Conservation (phyloP, 1,140 invertebrate species). For the Dreissena rostriformis region DNA sequence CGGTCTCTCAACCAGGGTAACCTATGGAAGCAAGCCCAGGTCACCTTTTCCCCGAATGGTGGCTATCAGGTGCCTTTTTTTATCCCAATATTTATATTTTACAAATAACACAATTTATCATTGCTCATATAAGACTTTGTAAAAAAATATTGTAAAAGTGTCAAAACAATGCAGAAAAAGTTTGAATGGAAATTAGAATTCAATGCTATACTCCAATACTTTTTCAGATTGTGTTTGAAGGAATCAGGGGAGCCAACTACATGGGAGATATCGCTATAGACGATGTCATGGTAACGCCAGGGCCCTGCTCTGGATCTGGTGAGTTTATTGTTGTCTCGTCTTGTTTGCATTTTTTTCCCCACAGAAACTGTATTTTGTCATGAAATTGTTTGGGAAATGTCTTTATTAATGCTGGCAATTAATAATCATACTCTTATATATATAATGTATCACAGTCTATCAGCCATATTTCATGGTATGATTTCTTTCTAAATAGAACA, state of each 20-base stretch:
- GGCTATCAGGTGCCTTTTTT: conserved; percentile 64
- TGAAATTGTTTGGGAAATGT: neutral
- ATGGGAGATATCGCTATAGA: conserved; percentile 71
- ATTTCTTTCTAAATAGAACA: no score
- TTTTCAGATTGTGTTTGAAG: conserved; percentile 70
- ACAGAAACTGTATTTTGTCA: neutral
- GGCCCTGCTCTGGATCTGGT: conserved; percentile 54
- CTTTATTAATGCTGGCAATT: neutral
- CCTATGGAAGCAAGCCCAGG: conserved; percentile 58
- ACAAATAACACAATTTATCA: no score
- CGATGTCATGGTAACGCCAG: conserved; percentile 60
- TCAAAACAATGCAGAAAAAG: neutral
- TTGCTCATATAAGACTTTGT: no score
- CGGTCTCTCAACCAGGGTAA: conserved; percentile 62
- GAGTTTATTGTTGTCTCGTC: neutral
- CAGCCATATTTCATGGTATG: no score
- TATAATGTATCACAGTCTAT: no score
- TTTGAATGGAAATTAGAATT: no score
- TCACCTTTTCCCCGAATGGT: conserved; percentile 55
- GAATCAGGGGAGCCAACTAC: conserved; percentile 65
- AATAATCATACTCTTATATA: neutral
- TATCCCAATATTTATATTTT: neutral
- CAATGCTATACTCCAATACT: neutral
- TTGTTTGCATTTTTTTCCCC: neutral
- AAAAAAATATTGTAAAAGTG: no score